Conservation (phyloP, 2,888 invertebrate species). For the Beris morrisii region DNA sequence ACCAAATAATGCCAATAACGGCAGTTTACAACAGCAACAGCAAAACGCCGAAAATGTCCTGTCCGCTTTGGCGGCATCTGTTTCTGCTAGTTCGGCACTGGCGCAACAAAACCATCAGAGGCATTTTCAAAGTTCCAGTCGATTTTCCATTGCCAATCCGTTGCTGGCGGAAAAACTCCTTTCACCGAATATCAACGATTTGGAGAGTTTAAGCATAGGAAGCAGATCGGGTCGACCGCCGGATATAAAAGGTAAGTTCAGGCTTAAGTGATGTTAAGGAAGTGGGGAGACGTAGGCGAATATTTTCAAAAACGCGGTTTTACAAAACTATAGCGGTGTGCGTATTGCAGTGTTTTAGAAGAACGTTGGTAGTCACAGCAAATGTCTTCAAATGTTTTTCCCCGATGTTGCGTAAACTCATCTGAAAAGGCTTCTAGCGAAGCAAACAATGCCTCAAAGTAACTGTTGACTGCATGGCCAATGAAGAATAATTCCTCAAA, state of each 20-base stretch:
- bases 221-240: conserved; percentile 43
- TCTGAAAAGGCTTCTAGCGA: no score
- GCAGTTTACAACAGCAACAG: conserved; percentile 18
- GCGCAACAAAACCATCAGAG: conserved; percentile 41
- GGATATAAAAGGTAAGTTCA: conserved; percentile 57
- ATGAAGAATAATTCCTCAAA: no score
- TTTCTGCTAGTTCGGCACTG: conserved; percentile 40
- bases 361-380: no score
- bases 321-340: no score
- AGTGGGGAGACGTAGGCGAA: no score
- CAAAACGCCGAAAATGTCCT: conserved; percentile 41
- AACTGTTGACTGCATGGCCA: no score
- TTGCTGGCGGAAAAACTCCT: conserved; percentile 80
- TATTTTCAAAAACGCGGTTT: no score
- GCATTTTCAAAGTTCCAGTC: conserved; percentile 59
- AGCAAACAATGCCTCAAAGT: no score
- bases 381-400: no score
- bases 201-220: conserved; percentile 41
- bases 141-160: conserved; percentile 84
- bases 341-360: no score
- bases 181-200: conserved; percentile 63
- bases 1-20: conserved; percentile 39
- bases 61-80: conserved; percentile 43
- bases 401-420: no score
- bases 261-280: no score